Evolutionary conservation across 2,113 vertebrate species (phyloP).

Genomic region (Myotis davidii): DNA sequence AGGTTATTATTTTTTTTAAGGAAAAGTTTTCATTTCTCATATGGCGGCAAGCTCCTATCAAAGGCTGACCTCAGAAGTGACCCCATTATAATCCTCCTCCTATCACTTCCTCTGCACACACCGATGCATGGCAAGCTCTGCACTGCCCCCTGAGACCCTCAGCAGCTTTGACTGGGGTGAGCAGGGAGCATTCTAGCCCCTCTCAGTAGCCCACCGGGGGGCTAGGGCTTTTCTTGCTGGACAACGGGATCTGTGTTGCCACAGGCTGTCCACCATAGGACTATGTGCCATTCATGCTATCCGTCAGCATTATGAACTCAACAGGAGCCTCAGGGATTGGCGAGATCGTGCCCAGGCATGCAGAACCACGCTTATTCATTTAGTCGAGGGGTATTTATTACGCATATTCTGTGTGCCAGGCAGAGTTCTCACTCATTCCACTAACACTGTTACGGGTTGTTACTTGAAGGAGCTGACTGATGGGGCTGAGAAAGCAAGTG

Average conservation of each 20-base stretch:
- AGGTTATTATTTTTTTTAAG: background rate
- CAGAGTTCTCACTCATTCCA: background rate
- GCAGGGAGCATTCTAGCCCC: background rate
- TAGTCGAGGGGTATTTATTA: background rate
- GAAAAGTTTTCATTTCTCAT: background rate
- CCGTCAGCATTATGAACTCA: background rate
- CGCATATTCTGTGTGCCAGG: background rate
- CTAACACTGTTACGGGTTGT: background rate
- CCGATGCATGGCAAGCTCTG: background rate
- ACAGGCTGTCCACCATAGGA: background rate
- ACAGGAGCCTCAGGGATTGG: background rate
- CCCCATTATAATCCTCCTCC: background rate
- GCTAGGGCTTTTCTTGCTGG: background rate
- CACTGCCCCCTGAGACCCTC: background rate
- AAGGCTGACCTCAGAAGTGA: background rate
- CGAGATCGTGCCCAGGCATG: background rate
- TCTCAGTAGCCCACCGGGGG: background rate
- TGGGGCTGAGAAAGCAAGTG: background rate
- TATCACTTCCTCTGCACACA: background rate
- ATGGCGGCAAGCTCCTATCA: background rate
- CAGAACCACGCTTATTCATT: background rate
- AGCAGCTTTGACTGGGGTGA: background rate
- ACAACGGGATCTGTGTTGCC: background rate
- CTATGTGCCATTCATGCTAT: background rate
- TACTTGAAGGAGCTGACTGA: slow-evolving; percentile 22